A percentile compares a stretch with the other conserved stretches of the same genome.
Conservation (phyloP, 2,797 vertebrate species). For the Lacerta bilineata region DNA sequence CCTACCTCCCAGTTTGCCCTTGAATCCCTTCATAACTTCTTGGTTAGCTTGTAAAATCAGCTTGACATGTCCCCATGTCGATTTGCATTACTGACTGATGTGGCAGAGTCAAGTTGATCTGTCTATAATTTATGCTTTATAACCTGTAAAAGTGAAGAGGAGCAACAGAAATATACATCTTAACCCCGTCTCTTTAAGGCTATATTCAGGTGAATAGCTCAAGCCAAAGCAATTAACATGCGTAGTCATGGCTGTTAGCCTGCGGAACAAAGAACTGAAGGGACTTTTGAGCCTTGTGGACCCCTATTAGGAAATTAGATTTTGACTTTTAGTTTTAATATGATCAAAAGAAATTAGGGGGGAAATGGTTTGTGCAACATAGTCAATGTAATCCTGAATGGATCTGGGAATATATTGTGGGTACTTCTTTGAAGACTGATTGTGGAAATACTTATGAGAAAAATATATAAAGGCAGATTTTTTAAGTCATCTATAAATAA, state of each 20-base stretch:
- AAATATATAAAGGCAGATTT: neutral
- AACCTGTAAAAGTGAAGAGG: slow-evolving; percentile 47
- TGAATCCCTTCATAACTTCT: neutral
- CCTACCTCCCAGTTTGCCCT: slow-evolving; percentile 7
- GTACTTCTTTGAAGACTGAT: neutral
- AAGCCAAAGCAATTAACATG: slow-evolving; percentile 55
- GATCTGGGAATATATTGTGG: slow-evolving; percentile 27
- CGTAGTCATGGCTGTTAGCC: slow-evolving; percentile 45
- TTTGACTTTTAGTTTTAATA: slow-evolving; percentile 51
- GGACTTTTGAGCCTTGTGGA: slow-evolving; percentile 53
- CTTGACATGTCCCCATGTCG: neutral
- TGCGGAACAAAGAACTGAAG: slow-evolving; percentile 48
- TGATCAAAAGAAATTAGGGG: slow-evolving; percentile 49
- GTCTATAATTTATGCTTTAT: slow-evolving; percentile 68
- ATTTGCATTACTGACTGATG: slow-evolving; percentile 33
- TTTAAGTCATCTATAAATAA: slow-evolving; percentile 2
- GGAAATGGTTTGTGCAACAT: neutral
- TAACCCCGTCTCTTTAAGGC: slow-evolving; percentile 63
- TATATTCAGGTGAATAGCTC: slow-evolving; percentile 55
- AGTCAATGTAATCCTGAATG: slow-evolving; percentile 5
- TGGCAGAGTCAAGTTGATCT: slow-evolving; percentile 54
- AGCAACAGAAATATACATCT: slow-evolving; percentile 65
- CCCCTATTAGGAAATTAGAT: slow-evolving; percentile 46
- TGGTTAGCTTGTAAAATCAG: slow-evolving; percentile 39
- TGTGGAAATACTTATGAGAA: slow-evolving; percentile 20